A percentile compares a stretch with the other conserved stretches of the same genome.
Evolutionary conservation across 2,113 vertebrate genomes (phyloP).

Genomic region (Ploceus nigricollis): DNA sequence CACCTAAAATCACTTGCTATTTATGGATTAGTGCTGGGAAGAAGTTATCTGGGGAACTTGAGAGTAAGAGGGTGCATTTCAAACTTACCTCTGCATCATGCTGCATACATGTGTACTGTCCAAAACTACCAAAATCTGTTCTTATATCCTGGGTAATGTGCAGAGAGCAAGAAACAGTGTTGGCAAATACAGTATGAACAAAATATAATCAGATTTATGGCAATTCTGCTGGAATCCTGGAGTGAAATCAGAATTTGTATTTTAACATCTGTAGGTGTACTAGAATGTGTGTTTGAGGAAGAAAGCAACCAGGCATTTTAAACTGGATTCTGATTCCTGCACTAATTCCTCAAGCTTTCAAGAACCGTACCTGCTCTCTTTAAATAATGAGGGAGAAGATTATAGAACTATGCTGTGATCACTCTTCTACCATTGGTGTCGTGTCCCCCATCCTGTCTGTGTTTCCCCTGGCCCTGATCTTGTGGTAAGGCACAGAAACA

Average conservation of each 20-base stretch:
- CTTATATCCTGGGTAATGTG: not conserved
- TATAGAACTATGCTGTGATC: not conserved
- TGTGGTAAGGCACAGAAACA: not conserved
- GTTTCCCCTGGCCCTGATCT: not conserved
- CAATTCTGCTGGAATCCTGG: not conserved
- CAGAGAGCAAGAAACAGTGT: not conserved
- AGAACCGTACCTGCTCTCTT: not conserved
- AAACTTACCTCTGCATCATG: not conserved
- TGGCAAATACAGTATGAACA: not conserved
- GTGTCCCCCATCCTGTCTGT: not conserved
- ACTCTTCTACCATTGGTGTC: not conserved
- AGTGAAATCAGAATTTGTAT: not conserved
- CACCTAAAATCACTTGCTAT: constrained; percentile 48
- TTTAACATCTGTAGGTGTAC: not conserved
- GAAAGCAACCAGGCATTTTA: not conserved
- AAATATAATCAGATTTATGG: not conserved
- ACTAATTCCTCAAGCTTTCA: not conserved
- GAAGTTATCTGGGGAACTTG: not conserved
- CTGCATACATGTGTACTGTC: not conserved
- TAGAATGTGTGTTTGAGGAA: not conserved
- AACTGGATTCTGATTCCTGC: not conserved
- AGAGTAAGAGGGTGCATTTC: not conserved
- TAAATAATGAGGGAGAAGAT: not conserved
- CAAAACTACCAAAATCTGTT: not conserved
- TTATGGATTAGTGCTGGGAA: constrained; percentile 22